These are phyloP conservation scores for Leucophenga maculata DNA, from an alignment of 2,888 invertebrate genomes.

Conservation along the genomic window DNA sequence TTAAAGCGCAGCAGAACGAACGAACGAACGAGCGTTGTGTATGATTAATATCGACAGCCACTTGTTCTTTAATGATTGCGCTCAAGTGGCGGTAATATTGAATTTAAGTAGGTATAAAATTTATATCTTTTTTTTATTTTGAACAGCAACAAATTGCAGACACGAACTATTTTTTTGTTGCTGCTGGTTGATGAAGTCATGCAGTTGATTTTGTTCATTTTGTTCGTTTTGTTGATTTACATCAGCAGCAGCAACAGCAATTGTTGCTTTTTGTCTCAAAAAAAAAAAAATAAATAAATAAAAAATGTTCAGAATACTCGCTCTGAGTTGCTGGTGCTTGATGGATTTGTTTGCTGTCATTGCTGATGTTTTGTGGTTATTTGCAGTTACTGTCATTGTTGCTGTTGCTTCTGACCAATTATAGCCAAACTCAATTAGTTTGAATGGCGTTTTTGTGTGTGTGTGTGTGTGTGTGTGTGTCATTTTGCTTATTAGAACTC, in stretches of 20 bases:
- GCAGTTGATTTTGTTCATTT: not conserved
- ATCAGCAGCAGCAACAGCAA: not conserved
- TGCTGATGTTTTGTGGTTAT: too few species aligned
- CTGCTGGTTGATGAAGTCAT: constrained; percentile 4
- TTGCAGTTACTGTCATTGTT: too few species aligned
- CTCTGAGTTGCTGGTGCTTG: not conserved
- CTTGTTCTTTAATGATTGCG: too few species aligned
- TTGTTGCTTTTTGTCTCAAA: not conserved
- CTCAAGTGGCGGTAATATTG: too few species aligned
- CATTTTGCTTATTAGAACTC: constrained; percentile 11
- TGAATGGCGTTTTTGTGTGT: not conserved
- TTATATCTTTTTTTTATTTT: too few species aligned
- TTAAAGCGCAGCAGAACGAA: too few species aligned
- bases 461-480: not conserved
- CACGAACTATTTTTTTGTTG: not conserved
- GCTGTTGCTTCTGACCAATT: too few species aligned
- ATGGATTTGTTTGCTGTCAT: not conserved
- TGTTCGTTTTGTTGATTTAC: not conserved
- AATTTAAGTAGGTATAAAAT: too few species aligned
- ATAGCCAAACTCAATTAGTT: too few species aligned
- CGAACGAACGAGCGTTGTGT: too few species aligned
- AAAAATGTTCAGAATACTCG: not conserved
- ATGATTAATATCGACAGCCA: too few species aligned
- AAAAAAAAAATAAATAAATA: not conserved
- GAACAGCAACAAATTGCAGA: not conserved